Evolutionary conservation across 2,113 vertebrate genomes (phyloP).

Genomic region (Onychostoma macrolepis): DNA sequence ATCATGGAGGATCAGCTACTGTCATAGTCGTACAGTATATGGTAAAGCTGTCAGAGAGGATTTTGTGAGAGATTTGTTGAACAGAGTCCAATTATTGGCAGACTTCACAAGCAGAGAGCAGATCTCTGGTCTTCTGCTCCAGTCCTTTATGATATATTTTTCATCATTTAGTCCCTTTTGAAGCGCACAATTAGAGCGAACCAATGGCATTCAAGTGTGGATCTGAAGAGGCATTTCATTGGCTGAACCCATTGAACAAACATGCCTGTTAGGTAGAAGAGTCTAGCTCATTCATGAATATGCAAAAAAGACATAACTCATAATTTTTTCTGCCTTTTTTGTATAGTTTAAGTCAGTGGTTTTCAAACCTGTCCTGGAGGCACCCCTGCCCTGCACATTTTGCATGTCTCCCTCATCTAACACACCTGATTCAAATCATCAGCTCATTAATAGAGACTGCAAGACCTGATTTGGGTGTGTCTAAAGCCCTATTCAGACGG

Average conservation of each 20-base stretch:
- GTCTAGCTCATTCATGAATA: neutral
- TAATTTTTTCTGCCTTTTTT: neutral
- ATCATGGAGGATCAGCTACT: constrained; percentile 46
- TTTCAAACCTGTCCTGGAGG: no score
- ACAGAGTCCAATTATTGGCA: neutral
- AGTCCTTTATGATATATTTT: neutral
- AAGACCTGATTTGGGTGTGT: no score
- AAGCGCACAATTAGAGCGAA: neutral
- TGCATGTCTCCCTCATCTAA: no score
- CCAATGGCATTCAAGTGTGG: neutral
- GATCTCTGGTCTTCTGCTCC: neutral
- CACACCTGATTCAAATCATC: no score
- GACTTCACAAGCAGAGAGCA: neutral
- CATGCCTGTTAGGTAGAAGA: neutral
- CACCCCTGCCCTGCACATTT: no score
- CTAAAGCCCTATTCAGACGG: no score
- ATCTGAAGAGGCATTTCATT: neutral
- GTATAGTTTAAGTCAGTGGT: neutral
- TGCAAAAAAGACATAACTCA: neutral
- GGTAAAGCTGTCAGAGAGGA: constrained; percentile 1
- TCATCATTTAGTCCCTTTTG: neutral
- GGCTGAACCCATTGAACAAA: neutral
- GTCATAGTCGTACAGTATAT: constrained; percentile 53
- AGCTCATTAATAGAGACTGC: no score
- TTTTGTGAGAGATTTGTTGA: neutral